Evolutionary conservation across 1,140 invertebrate genomes (phyloP).

Genomic region (Pentalonia nigronervosa): DNA sequence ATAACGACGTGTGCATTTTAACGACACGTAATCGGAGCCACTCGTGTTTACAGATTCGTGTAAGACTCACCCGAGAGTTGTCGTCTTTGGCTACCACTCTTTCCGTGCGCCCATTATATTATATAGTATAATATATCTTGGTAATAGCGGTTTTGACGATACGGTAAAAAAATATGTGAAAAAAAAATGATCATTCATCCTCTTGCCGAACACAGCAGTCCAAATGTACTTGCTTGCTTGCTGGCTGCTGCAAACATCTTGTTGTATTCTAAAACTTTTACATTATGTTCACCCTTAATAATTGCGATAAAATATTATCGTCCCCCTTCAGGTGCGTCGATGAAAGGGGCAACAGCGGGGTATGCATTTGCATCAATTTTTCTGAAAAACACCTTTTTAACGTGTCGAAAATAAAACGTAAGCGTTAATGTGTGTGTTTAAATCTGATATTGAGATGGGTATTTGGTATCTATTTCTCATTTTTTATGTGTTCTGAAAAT

Average conservation of each 20-base stretch:
- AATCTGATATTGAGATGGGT: background rate
- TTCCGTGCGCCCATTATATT: background rate
- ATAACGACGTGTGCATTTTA: background rate
- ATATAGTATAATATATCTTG: background rate
- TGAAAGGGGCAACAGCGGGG: accelerated
- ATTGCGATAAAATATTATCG: background rate
- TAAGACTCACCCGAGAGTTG: background rate
- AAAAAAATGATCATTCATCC: background rate
- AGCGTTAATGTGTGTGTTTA: background rate
- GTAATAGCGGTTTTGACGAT: background rate
- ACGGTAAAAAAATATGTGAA: background rate
- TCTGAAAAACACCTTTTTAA: background rate
- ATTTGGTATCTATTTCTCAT: background rate
- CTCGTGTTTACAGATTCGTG: background rate
- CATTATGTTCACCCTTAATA: background rate
- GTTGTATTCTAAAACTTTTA: background rate
- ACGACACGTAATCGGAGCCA: background rate
- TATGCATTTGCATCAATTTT: background rate
- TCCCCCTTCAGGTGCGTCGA: background rate
- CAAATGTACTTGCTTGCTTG: background rate
- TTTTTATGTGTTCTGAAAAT: too few relatives aligned
- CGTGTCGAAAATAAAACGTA: background rate
- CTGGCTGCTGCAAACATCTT: background rate
- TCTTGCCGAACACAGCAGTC: background rate
- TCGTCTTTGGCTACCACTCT: background rate